A percentile compares a stretch with the other conserved stretches of the same genome.
These are phyloP conservation scores for Dyspetes luteomarginatus DNA, from an alignment of 2,888 invertebrate species.

Conservation along the genomic window DNA sequence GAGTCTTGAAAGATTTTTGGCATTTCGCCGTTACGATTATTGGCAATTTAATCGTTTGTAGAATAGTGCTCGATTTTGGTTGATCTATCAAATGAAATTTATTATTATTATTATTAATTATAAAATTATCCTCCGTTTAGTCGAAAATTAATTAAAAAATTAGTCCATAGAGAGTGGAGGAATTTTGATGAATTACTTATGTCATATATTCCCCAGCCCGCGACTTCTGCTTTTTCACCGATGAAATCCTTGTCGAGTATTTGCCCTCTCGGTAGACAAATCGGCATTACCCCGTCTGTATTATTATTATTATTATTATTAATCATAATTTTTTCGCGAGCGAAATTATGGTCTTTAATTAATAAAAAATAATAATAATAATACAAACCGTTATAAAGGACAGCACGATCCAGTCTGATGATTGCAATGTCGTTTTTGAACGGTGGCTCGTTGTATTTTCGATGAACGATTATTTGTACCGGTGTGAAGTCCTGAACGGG, in stretches of 20 bases:
- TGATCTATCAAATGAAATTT: slow-evolving; percentile 62
- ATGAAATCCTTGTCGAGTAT: slow-evolving; percentile 80
- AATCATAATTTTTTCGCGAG: not conserved
- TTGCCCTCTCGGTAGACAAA: slow-evolving; percentile 85
- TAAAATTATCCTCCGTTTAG: no score
- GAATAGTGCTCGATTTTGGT: slow-evolving; percentile 75
- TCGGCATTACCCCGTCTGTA: slow-evolving; percentile 83
- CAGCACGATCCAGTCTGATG: slow-evolving; percentile 76
- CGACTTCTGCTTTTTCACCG: slow-evolving; percentile 84
- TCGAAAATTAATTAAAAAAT: no score
- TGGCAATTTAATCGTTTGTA: slow-evolving; percentile 83
- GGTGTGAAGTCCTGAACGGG: slow-evolving; percentile 77
- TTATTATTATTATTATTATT: slow-evolving; percentile 5
- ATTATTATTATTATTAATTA: slow-evolving; percentile 1
- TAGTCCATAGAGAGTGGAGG: not conserved
- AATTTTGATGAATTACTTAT: no score
- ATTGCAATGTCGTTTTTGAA: slow-evolving; percentile 82
- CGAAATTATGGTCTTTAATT: not conserved
- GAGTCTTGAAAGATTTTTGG: slow-evolving; percentile 61
- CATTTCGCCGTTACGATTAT: slow-evolving; percentile 81
- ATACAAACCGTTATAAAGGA: slow-evolving; percentile 76
- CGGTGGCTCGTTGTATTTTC: slow-evolving; percentile 73
- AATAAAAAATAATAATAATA: not conserved
- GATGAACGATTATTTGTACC: slow-evolving; percentile 75
- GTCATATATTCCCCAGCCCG: slow-evolving; percentile 85